Conservation (phyloP, 2,797 vertebrate genomes). For the Chloroceryle amazona region DNA sequence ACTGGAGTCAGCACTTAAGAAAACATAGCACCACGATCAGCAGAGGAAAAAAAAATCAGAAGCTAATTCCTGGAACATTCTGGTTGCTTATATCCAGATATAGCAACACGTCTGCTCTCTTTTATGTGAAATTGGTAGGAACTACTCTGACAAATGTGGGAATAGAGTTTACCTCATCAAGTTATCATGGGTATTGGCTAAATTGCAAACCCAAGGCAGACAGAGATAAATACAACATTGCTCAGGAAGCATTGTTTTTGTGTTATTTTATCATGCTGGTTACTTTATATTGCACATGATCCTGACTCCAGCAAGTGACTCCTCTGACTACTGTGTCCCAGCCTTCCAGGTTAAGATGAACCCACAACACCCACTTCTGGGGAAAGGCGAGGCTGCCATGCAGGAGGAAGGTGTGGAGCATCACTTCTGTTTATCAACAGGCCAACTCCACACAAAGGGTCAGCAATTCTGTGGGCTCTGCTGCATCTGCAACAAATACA, state of each 20-base stretch:
- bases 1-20: constrained; percentile 3
- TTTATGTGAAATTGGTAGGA: neutral
- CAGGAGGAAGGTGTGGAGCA: neutral
- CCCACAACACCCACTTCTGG: neutral
- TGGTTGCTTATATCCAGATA: constrained; percentile 1
- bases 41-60: neutral
- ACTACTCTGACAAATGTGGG: neutral
- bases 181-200: neutral
- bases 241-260: neutral
- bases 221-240: neutral
- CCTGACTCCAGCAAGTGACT: neutral
- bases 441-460: neutral
- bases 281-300: neutral
- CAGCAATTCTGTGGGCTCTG: neutral
- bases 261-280: neutral
- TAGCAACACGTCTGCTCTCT: neutral
- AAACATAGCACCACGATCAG: neutral
- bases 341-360: neutral
- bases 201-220: neutral
- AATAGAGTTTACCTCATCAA: neutral
- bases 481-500: neutral
- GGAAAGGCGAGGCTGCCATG: neutral
- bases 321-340: neutral
- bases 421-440: neutral
- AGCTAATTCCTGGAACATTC: constrained; percentile 38